A percentile compares a stretch with the other conserved stretches of the same genome.
Conservation (phyloP, 1,140 invertebrate genomes). For the Panulirus ornatus region DNA sequence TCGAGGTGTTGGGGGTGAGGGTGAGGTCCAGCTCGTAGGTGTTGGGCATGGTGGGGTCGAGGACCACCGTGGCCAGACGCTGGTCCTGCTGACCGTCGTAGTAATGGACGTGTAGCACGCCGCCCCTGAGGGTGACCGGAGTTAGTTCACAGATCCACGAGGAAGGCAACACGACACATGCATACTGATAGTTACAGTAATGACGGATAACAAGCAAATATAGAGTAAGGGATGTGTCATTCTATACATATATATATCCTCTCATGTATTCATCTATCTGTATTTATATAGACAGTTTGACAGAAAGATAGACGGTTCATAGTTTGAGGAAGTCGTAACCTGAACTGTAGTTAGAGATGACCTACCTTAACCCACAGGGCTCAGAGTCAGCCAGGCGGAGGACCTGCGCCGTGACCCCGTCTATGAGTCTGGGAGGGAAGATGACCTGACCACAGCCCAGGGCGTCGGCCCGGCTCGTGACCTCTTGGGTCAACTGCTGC, state of each 20-base stretch:
- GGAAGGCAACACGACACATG: background rate
- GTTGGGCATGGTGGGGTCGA: slow-evolving; percentile 61
- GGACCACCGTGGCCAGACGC: slow-evolving; percentile 22
- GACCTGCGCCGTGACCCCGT: slow-evolving; percentile 43
- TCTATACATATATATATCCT: background rate
- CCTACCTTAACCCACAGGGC: slow-evolving; percentile 50
- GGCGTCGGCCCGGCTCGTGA: slow-evolving; percentile 22
- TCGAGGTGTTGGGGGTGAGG: slow-evolving; percentile 41
- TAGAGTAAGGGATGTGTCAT: background rate
- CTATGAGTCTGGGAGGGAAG: slow-evolving; percentile 38
- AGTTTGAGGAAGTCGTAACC: too few species aligned
- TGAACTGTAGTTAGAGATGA: too few species aligned
- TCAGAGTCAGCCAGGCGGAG: slow-evolving; percentile 39
- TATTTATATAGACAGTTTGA: too few species aligned
- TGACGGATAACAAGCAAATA: background rate
- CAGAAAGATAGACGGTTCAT: background rate
- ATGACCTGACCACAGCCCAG: slow-evolving; percentile 54
- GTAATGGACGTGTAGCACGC: slow-evolving; percentile 50
- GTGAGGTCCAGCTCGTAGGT: slow-evolving; percentile 56
- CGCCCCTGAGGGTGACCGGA: slow-evolving; percentile 21
- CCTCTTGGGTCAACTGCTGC: slow-evolving; percentile 47
- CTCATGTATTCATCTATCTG: background rate
- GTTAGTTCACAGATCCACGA: too few species aligned
- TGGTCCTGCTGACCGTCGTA: slow-evolving; percentile 17
- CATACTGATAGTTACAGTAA: background rate